Percentiles rank a stretch among this genome's conserved stretches.
phyloP scores from a whole-genome alignment of 2,113 vertebrate genomes.

The Myrmecophaga tridactyla region DNA sequence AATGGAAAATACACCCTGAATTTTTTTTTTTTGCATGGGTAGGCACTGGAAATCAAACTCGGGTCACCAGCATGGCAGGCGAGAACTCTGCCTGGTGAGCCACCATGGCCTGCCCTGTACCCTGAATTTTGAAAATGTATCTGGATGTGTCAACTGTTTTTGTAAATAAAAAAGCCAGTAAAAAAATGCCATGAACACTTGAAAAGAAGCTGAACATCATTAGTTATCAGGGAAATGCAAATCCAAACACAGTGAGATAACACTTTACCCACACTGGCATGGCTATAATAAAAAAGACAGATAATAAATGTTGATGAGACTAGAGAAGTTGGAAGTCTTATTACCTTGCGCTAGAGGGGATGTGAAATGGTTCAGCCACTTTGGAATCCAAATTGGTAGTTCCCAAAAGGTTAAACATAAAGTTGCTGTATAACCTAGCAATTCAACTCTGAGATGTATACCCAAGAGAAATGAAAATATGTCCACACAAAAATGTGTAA shows the following conservation, averaged over 20 bases:
- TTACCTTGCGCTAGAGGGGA: background rate
- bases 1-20: background rate
- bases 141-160: background rate
- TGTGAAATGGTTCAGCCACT: background rate
- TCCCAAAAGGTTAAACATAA: background rate
- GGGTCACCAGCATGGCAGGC: no score
- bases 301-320: background rate
- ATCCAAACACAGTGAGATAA: background rate
- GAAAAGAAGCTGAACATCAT: background rate
- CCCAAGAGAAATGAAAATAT: background rate
- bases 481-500: background rate
- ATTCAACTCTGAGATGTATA: background rate
- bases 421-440: background rate
- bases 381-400: background rate
- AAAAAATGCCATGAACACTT: background rate
- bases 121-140: conserved; percentile 8
- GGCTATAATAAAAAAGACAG: background rate
- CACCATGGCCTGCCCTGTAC: no score
- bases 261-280: background rate
- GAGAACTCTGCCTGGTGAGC: no score
- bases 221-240: background rate
- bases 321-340: background rate
- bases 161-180: conserved; percentile 24
- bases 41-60: no score
- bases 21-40: no score